phyloP scores from a whole-genome alignment of 2,113 vertebrate species.

The Chaenocephalus aceratus region DNA sequence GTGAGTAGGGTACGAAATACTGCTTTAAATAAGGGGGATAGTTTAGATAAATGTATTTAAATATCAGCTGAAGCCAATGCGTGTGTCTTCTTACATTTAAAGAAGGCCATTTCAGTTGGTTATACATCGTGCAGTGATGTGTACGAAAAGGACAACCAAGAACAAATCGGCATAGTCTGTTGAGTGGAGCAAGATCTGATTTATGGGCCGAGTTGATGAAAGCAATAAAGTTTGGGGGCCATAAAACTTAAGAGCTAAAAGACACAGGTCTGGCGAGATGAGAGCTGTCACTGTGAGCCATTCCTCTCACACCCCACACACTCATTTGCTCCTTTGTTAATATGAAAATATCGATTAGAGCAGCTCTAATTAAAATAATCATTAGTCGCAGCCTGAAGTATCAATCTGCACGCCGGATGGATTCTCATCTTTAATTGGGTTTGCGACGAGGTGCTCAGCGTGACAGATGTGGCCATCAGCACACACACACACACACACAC shows the following conservation, averaged over 20 bases:
- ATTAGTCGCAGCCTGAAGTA: not conserved
- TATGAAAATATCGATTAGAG: slow-evolving; percentile 6
- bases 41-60: too few relatives aligned
- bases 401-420: slow-evolving; percentile 21
- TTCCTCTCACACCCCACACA: not conserved
- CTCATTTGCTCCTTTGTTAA: slow-evolving; percentile 4
- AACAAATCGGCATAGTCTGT: too few relatives aligned
- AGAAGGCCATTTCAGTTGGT: too few relatives aligned
- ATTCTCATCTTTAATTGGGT: slow-evolving; percentile 42
- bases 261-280: not conserved
- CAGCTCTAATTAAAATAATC: slow-evolving; percentile 30
- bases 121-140: too few relatives aligned
- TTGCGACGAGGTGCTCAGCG: slow-evolving; percentile 31
- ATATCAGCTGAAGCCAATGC: too few relatives aligned
- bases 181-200: too few relatives aligned
- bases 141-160: too few relatives aligned
- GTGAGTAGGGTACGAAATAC: too few relatives aligned
- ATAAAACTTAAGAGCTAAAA: not conserved
- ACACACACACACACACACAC: not conserved
- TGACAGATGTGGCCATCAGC: slow-evolving; percentile 40
- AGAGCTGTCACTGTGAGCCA: not conserved
- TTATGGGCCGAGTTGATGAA: too few relatives aligned
- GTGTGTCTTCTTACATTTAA: too few relatives aligned
- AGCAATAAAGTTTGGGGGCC: not conserved
- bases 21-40: too few relatives aligned